Evolutionary conservation across 2,797 vertebrate genomes (phyloP).

Genomic region (Numenius phaeopus): DNA sequence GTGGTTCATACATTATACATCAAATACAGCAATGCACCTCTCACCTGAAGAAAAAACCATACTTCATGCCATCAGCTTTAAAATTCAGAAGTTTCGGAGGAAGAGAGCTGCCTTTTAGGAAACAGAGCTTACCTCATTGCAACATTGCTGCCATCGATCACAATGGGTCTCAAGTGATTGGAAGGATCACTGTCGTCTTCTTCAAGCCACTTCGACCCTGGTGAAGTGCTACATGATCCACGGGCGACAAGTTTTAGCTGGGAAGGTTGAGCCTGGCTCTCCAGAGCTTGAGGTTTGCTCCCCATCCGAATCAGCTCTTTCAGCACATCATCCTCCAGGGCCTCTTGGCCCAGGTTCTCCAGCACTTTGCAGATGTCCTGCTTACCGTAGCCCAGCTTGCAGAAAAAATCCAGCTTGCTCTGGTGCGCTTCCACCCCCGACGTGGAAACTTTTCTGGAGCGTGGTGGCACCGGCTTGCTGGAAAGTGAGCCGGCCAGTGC

Average conservation of each 20-base stretch:
- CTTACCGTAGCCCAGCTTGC: constrained; percentile 88
- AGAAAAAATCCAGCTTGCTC: constrained; percentile 89
- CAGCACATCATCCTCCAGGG: constrained; percentile 91
- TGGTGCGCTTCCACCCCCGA: constrained; percentile 76
- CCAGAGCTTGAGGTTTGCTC: constrained; percentile 65
- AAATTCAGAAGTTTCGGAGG: background rate
- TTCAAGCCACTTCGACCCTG: background rate
- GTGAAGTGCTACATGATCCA: constrained; percentile 74
- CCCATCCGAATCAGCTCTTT: constrained; percentile 90
- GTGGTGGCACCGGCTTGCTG: background rate
- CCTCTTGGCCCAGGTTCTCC: constrained; percentile 83
- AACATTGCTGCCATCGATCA: constrained; percentile 94
- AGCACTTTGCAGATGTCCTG: constrained; percentile 87
- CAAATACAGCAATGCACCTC: background rate
- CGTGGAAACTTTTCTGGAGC: background rate
- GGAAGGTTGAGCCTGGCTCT: background rate
- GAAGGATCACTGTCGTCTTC: constrained; percentile 51
- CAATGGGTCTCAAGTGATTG: constrained; percentile 83
- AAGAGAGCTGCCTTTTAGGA: background rate
- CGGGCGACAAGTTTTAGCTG: constrained; percentile 80
- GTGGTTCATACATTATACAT: background rate
- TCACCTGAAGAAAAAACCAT: background rate
- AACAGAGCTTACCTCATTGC: constrained; percentile 89
- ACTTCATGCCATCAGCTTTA: background rate
- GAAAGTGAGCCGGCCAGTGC: background rate